Conservation (phyloP, 2,113 vertebrate genomes). For the Sardina pilchardus region DNA sequence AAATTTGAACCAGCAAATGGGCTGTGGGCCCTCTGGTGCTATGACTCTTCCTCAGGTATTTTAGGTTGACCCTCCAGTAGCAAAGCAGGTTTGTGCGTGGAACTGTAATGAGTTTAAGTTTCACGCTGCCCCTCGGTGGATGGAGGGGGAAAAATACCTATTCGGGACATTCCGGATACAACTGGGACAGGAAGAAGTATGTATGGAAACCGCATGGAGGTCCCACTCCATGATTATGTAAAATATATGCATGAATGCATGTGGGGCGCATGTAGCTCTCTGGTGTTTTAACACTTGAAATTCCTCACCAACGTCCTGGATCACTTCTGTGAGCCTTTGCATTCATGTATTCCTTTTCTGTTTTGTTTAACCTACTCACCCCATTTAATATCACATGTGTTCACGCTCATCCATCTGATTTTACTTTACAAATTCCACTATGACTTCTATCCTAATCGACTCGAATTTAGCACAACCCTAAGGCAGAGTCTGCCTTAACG, state of each 20-base stretch:
- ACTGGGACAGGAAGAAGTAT: not conserved
- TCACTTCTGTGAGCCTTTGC: not conserved
- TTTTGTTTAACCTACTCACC: not conserved
- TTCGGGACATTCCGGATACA: not conserved
- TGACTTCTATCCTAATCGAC: not conserved
- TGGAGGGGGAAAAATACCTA: not conserved
- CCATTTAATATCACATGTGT: not conserved
- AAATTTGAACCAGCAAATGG: not conserved
- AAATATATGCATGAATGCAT: conserved; percentile 17
- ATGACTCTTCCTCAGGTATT: not conserved
- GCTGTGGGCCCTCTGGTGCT: not conserved
- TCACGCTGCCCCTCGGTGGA: not conserved
- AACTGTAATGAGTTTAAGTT: not conserved
- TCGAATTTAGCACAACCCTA: not conserved
- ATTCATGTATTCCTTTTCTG: not conserved
- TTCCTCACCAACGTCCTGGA: not conserved
- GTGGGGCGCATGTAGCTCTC: not conserved
- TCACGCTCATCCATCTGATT: not conserved
- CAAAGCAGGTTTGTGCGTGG: not conserved
- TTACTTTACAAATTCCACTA: not conserved
- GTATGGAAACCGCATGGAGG: not conserved
- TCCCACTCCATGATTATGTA: not conserved
- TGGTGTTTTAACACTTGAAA: not conserved
- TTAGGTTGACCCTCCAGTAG: not conserved
- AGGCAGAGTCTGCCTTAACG: not conserved